A percentile compares a stretch with the other conserved stretches of the same genome.
Conservation (phyloP, 2,888 invertebrate genomes). For the Cacoxenus indagator region DNA sequence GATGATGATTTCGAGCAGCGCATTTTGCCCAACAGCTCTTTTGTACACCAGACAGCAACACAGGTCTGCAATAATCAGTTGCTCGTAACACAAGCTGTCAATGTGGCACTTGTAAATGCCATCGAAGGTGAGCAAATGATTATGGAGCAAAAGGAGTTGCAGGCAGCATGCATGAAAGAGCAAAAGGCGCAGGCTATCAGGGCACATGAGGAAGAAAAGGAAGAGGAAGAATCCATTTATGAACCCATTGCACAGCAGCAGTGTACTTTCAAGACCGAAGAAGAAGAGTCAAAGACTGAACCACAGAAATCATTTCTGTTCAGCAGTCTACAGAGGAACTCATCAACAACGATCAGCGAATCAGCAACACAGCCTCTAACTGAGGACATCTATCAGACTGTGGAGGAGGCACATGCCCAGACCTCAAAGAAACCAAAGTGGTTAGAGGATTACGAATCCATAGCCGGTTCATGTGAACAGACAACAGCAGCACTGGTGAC, state of each 20-base stretch:
- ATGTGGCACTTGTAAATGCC: constrained; percentile 65
- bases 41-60: constrained; percentile 75
- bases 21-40: constrained; percentile 77
- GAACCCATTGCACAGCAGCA: constrained; percentile 52
- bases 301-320: constrained; percentile 48
- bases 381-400: constrained; percentile 67
- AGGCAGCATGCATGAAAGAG: constrained; percentile 9
- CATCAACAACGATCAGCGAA: constrained; percentile 23
- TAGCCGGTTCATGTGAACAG: constrained; percentile 53
- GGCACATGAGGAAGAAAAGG: constrained; percentile 1
- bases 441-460: constrained; percentile 66
- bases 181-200: neutral
- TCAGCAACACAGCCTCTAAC: constrained; percentile 8
- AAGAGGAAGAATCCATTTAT: constrained; percentile 48
- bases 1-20: constrained; percentile 62
- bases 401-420: constrained; percentile 54
- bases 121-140: constrained; percentile 63
- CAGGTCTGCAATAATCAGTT: constrained; percentile 53
- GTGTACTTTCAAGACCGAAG: neutral
- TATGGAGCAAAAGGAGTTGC: constrained; percentile 52
- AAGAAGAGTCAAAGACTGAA: constrained; percentile 54
- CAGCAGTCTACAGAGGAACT: neutral
- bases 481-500: constrained; percentile 20
- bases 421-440: constrained; percentile 39
- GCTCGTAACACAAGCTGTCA: constrained; percentile 65